Percentiles rank a stretch among this genome's conserved stretches.
Evolutionary conservation across 2,797 vertebrate genomes (phyloP).

Genomic region (Aeoliscus strigatus): DNA sequence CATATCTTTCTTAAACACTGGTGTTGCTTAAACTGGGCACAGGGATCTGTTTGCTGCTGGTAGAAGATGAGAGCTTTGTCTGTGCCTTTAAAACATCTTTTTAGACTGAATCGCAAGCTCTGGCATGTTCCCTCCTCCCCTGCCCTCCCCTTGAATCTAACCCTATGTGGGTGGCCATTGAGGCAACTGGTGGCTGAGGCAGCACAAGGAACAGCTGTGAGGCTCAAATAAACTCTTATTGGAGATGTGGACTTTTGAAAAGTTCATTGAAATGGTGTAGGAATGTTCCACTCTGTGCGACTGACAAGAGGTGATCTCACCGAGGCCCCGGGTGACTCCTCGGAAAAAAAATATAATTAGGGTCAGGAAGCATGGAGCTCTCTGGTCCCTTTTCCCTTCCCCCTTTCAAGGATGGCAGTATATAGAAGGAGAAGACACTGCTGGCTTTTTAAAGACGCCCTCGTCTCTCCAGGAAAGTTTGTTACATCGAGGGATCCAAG

Average conservation of each 20-base stretch:
- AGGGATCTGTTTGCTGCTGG: too few species aligned
- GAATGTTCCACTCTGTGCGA: background rate
- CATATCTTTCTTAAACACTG: too few species aligned
- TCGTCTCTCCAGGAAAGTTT: conserved; percentile 7
- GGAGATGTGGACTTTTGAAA: background rate
- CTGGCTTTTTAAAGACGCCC: background rate
- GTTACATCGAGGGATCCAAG: conserved; percentile 8
- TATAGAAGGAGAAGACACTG: background rate
- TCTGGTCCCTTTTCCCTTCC: conserved; percentile 1
- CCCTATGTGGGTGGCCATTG: conserved; percentile 63
- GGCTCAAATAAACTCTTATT: conserved; percentile 4
- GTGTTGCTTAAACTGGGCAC: too few species aligned
- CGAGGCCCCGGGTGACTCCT: conserved; percentile 1
- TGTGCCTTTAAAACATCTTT: conserved; percentile 17
- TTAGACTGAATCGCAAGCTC: conserved; percentile 48
- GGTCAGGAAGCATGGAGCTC: conserved; percentile 7
- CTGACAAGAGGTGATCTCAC: conserved; percentile 27
- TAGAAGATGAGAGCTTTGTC: conserved; percentile 1
- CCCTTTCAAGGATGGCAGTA: background rate
- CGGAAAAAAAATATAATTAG: conserved; percentile 31
- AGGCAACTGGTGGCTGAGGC: conserved; percentile 55
- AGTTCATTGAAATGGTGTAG: background rate
- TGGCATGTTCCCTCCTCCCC: conserved; percentile 46
- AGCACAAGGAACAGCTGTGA: conserved; percentile 57
- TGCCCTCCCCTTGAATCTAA: conserved; percentile 2